Evolutionary conservation across 1,140 invertebrate species (phyloP), one percentile per base, ranked within the genome.

Genomic region (Euschistus heros): DNA sequence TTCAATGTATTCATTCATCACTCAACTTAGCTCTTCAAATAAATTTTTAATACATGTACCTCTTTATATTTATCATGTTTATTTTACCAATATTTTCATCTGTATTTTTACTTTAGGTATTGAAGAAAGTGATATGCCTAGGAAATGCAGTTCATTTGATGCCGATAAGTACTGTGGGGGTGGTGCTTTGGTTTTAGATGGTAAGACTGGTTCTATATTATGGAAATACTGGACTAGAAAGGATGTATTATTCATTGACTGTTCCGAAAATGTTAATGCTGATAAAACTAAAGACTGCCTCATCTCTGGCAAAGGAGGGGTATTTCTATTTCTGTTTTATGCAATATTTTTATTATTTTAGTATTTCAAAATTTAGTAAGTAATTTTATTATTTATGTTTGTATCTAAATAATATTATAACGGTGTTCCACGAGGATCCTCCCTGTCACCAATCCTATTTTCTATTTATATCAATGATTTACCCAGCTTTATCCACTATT

Each of bases 151-250:
- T 52, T 26, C 15, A 6, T 63, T 22, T 63, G 42, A 46, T 47
- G 62, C 8, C 13, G 50, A 13, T 62, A 73, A 79, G 46, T 75
- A 85, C 55, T 89, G 87, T 75, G 77, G 80, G 65, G 89, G 89
- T 8, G 90, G 90, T 18, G 77, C 91, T 20, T 73, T 91, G 63
- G 88, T 88, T 5, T 69, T 93, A 13, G 82, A 92, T 75, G 90
- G 90, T 1, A 74, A 71, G 54, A 84, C 80, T 62, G 90, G 90
- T 1, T 75, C 80, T 52, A 82, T 82, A n/a, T 63, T 92, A 17
- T 93, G 90, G 90, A 81, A 82, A 14, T 81, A 84, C 66, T 91
- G 87, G 83, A 66, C 68, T 7, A 44, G 62, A 26, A 33, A 69
- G n/a, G 42, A 63, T 59, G 67, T 92, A 30, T 89, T 86, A 73